These are phyloP conservation scores for Caranx ignobilis DNA, from an alignment of 2,113 vertebrate species.

Conservation along the genomic window DNA sequence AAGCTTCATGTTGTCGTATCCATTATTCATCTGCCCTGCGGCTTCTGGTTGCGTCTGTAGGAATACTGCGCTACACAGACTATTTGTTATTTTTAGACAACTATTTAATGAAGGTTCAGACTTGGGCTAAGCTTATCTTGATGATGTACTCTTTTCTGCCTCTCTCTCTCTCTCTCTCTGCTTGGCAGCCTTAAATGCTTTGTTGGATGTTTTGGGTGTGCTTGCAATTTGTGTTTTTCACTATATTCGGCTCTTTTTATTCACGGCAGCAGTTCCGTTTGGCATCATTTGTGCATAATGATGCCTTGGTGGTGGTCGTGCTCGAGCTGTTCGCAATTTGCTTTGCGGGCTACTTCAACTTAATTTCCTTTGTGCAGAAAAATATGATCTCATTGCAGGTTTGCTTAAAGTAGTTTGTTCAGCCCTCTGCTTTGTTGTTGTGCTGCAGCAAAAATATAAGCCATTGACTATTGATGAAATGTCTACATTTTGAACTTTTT, in stretches of 20 bases:
- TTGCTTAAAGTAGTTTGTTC: constrained; percentile 35
- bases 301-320: constrained; percentile 8
- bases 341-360: constrained; percentile 6
- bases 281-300: constrained; percentile 14
- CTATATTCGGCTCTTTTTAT: constrained; percentile 17
- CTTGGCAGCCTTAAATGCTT: constrained; percentile 39
- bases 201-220: constrained; percentile 12
- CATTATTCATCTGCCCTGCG: constrained; percentile 63
- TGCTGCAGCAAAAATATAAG: constrained; percentile 14
- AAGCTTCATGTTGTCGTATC: constrained; percentile 59
- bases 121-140: background rate
- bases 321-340: constrained; percentile 26
- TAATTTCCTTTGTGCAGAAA: constrained; percentile 7
- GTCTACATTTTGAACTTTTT: background rate
- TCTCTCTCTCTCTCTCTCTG: constrained; percentile 23
- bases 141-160: constrained; percentile 3
- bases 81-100: constrained; percentile 49
- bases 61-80: constrained; percentile 23
- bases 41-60: constrained; percentile 50
- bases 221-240: constrained; percentile 8
- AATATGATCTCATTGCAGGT: background rate
- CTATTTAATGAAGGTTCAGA: constrained; percentile 27
- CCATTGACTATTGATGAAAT: constrained; percentile 15
- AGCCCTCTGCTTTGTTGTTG: constrained; percentile 9
- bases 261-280: background rate